Percentiles rank a stretch among this genome's conserved stretches.
phyloP scores from a whole-genome alignment of 2,797 vertebrate genomes.

The Enteromius anoplus region DNA sequence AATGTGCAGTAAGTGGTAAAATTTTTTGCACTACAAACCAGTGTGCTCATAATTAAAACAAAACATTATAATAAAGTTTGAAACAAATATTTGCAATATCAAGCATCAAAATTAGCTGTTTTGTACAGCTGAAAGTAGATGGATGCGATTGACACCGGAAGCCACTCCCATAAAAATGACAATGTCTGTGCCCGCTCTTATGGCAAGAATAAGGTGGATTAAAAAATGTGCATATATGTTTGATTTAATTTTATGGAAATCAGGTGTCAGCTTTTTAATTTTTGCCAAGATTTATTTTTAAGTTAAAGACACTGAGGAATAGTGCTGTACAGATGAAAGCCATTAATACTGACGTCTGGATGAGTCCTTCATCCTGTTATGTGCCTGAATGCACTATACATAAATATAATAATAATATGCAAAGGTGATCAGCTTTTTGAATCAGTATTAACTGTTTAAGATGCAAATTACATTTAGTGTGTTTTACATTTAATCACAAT shows the following conservation, averaged over 20 bases:
- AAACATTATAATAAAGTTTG: too few relatives aligned
- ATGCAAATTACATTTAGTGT: background rate
- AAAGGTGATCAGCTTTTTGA: background rate
- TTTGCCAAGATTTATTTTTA: background rate
- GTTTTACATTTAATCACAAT: background rate
- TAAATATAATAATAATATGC: background rate
- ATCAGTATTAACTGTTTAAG: constrained; percentile 16
- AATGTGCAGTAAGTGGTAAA: too few relatives aligned
- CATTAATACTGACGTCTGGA: background rate
- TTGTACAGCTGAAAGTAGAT: too few relatives aligned
- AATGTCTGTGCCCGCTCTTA: too few relatives aligned
- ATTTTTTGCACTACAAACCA: too few relatives aligned
- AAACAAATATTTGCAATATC: too few relatives aligned
- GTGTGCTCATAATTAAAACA: too few relatives aligned
- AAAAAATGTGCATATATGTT: background rate
- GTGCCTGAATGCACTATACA: constrained; percentile 6
- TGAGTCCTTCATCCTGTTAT: background rate
- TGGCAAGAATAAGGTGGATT: too few relatives aligned
- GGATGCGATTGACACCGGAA: too few relatives aligned
- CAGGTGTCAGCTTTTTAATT: background rate
- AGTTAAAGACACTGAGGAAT: background rate
- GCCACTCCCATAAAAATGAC: too few relatives aligned
- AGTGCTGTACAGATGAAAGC: background rate
- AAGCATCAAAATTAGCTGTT: too few relatives aligned
- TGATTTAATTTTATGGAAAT: background rate